phyloP scores from a whole-genome alignment of 2,113 vertebrate genomes.

The Tor tambroides region DNA sequence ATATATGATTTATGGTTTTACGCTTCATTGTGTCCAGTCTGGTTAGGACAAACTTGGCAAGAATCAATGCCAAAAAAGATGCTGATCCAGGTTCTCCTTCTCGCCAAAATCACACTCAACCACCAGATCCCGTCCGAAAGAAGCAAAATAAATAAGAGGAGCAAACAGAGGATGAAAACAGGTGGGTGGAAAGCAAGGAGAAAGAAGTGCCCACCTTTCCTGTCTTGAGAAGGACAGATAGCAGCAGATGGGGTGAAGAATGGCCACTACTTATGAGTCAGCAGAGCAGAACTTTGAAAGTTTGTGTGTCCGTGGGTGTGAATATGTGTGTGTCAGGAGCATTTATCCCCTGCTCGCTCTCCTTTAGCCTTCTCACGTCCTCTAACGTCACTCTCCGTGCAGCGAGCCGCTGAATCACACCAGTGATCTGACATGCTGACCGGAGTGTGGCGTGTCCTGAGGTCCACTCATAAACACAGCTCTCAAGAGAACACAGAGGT shows the following conservation, averaged over 20 bases:
- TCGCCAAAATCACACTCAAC: not conserved
- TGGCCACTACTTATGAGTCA: constrained; percentile 52
- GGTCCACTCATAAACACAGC: constrained; percentile 36
- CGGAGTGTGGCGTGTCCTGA: constrained; percentile 13
- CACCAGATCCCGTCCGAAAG: not conserved
- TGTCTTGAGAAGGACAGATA: constrained; percentile 60
- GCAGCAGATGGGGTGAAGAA: constrained; percentile 60
- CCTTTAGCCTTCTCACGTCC: constrained; percentile 41
- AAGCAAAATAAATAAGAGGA: not conserved
- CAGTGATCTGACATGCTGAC: constrained; percentile 34
- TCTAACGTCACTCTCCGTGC: constrained; percentile 44
- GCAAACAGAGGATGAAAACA: not conserved
- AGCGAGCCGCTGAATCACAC: constrained; percentile 25
- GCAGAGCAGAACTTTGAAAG: constrained; percentile 46
- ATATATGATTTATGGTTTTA: not conserved
- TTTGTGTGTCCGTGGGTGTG: constrained; percentile 21
- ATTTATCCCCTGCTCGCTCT: constrained; percentile 27
- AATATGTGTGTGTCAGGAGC: constrained; percentile 16
- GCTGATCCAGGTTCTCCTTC: not conserved
- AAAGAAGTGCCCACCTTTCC: constrained; percentile 51
- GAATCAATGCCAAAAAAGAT: not conserved
- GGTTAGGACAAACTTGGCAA: not conserved
- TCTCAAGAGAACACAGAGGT: constrained; percentile 16
- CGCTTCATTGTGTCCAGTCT: not conserved
- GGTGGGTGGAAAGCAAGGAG: not conserved